These are phyloP conservation scores for Hipparchia sbordonii DNA, from an alignment of 2,888 invertebrate genomes.

Conservation along the genomic window DNA sequence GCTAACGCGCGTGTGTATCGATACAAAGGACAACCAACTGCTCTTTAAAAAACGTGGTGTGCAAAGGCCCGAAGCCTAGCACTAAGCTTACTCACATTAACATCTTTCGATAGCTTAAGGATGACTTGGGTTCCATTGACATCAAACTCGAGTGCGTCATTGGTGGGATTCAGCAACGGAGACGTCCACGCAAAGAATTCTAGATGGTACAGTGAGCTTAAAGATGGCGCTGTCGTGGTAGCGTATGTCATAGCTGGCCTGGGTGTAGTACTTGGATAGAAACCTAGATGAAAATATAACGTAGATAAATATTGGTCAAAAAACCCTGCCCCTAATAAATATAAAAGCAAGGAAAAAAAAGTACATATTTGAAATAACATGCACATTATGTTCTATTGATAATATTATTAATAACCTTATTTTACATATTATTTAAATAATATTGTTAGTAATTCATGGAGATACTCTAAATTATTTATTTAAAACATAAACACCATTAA, in stretches of 20 bases:
- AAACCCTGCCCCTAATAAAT: too few relatives aligned
- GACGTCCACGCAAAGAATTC: constrained; percentile 3
- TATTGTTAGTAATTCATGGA: not conserved
- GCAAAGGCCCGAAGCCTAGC: too few relatives aligned
- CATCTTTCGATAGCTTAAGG: constrained; percentile 2
- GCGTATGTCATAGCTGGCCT: not conserved
- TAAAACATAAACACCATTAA: too few relatives aligned
- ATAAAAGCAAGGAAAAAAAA: too few relatives aligned
- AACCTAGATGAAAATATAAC: not conserved
- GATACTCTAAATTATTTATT: not conserved
- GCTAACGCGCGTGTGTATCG: too few relatives aligned
- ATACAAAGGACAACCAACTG: too few relatives aligned
- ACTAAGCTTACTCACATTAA: not conserved
- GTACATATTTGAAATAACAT: too few relatives aligned
- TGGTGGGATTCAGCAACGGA: not conserved
- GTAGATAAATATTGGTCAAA: not conserved
- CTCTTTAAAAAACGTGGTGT: too few relatives aligned
- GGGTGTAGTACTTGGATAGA: not conserved
- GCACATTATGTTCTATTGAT: too few relatives aligned
- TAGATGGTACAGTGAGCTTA: not conserved
- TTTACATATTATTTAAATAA: not conserved
- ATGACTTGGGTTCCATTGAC: constrained; percentile 6
- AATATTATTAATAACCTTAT: too few relatives aligned
- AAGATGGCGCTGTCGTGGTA: not conserved
- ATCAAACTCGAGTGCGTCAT: not conserved